Evolutionary conservation across 2,113 vertebrate species (phyloP).

Genomic region (Pteronura brasiliensis): DNA sequence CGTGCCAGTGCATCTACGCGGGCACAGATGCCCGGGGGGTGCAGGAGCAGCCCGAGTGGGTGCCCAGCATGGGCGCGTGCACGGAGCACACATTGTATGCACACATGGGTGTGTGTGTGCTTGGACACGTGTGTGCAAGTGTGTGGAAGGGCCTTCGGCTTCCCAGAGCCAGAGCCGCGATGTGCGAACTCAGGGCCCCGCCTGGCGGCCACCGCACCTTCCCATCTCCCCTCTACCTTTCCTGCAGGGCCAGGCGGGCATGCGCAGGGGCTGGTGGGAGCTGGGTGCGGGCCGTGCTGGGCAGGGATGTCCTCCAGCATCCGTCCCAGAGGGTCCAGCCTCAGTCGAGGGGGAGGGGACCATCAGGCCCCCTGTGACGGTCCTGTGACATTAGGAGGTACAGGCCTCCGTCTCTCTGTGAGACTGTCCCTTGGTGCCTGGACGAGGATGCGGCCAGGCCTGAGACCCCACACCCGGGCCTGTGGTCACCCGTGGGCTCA

Average conservation of each 20-base stretch:
- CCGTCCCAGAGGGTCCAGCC: neutral
- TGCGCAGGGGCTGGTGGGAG: neutral
- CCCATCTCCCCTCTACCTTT: fast-evolving
- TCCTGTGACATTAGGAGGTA: too few relatives aligned
- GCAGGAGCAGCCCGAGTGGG: too few relatives aligned
- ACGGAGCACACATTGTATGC: neutral
- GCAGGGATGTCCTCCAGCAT: neutral
- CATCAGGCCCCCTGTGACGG: too few relatives aligned
- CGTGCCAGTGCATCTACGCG: fast-evolving
- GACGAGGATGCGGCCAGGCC: neutral
- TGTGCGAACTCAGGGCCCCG: neutral
- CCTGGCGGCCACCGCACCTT: neutral
- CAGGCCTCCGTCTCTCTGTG: neutral
- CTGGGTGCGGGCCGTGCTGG: neutral
- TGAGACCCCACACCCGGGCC: neutral
- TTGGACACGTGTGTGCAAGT: too few relatives aligned
- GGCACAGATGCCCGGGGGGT: fast-evolving
- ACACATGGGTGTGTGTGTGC: neutral
- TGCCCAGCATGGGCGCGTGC: neutral
- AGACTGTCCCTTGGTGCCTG: neutral
- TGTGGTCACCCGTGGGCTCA: neutral
- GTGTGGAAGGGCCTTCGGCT: neutral
- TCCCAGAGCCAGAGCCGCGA: neutral
- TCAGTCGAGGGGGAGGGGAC: neutral
- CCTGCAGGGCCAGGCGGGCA: neutral